phyloP scores from a whole-genome alignment of 2,888 invertebrate genomes.

The Drosophila borealis region DNA sequence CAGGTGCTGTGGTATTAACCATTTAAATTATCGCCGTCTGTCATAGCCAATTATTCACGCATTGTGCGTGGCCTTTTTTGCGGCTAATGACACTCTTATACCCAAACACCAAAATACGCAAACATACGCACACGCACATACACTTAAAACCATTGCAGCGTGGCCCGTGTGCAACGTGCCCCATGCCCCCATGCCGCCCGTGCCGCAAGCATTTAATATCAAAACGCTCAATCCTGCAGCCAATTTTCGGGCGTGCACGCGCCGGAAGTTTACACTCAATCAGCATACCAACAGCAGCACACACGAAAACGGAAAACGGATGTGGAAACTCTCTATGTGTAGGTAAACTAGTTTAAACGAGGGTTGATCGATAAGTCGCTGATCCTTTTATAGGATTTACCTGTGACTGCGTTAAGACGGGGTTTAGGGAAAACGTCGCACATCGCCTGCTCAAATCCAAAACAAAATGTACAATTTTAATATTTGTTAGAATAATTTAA shows the following conservation, averaged over 20 bases:
- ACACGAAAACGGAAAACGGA: conserved; percentile 25
- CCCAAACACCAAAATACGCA: conserved; percentile 21
- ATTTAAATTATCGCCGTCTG: conserved; percentile 68
- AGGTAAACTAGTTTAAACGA: conserved; percentile 9
- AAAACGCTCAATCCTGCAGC: conserved; percentile 32
- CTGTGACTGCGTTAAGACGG: neutral
- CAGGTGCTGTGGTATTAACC: conserved; percentile 56
- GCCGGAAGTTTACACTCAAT: conserved; percentile 61
- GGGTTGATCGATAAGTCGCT: conserved; percentile 17
- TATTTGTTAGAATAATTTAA: too few species aligned
- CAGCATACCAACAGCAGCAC: conserved; percentile 37
- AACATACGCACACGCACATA: conserved; percentile 5
- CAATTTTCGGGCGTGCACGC: conserved; percentile 51
- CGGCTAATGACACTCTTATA: conserved; percentile 51
- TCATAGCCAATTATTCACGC: conserved; percentile 75
- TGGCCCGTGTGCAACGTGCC: conserved; percentile 5
- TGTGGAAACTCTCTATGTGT: conserved; percentile 11
- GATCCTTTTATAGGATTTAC: neutral
- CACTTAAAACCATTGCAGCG: conserved; percentile 6
- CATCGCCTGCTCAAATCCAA: too few species aligned
- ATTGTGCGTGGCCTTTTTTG: conserved; percentile 59
- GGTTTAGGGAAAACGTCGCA: too few species aligned
- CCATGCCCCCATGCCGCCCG: conserved; percentile 4
- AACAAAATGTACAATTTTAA: too few species aligned
- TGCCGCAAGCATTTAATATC: conserved; percentile 26